A percentile compares a stretch with the other conserved stretches of the same genome.
Evolutionary conservation across 2,113 vertebrate species (phyloP).

Genomic region (Bucco capensis): DNA sequence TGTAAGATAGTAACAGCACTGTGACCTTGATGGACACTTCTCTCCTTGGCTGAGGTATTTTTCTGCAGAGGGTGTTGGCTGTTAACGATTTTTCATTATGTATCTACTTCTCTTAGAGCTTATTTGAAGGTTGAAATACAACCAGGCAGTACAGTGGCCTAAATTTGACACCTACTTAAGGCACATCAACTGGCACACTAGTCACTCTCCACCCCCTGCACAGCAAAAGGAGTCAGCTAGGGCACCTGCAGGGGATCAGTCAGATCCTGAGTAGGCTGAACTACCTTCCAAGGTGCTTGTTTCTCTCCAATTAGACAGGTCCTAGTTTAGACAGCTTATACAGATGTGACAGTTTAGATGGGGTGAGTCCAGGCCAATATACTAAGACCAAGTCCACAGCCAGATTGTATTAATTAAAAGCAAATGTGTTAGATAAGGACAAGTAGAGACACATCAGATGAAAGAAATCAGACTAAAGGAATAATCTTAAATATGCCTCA

Average conservation of each 20-base stretch:
- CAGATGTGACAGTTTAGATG: not conserved
- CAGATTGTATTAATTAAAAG: slow-evolving; percentile 42
- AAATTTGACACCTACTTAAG: not conserved
- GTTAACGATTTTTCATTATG: not conserved
- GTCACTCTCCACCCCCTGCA: not conserved
- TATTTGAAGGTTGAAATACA: not conserved
- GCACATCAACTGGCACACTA: not conserved
- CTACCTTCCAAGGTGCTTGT: not conserved
- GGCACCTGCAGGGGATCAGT: not conserved
- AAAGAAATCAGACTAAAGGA: not conserved
- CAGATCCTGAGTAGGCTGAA: not conserved
- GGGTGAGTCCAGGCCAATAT: not conserved
- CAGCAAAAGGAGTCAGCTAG: not conserved
- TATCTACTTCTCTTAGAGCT: not conserved
- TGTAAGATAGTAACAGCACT: not conserved
- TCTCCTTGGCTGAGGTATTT: not conserved
- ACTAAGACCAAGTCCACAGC: not conserved
- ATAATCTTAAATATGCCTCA: not conserved
- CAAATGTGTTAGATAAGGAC: not conserved
- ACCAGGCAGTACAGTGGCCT: not conserved
- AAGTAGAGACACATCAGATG: not conserved
- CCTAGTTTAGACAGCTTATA: not conserved
- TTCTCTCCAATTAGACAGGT: not conserved
- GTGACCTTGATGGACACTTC: not conserved
- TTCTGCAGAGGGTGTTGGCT: not conserved